Conservation (phyloP, 2,797 vertebrate species). For the Notolabrus celidotus region DNA sequence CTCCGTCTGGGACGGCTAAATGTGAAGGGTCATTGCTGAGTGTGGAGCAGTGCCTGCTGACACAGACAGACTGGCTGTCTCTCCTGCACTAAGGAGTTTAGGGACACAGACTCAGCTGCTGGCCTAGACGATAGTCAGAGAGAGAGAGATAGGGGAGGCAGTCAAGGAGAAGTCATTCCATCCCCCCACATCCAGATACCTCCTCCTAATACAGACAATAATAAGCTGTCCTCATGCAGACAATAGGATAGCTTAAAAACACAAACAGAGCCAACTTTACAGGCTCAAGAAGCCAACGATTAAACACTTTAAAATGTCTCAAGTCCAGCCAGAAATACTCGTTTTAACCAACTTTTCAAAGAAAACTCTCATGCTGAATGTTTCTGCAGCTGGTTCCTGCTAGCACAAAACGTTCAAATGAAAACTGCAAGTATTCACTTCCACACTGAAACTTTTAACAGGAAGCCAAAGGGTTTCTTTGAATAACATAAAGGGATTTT, state of each 20-base stretch:
- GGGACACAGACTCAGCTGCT: slow-evolving; percentile 63
- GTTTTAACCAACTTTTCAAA: neutral
- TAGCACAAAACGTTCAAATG: no score
- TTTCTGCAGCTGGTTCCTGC: no score
- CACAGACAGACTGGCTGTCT: slow-evolving; percentile 82
- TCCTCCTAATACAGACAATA: slow-evolving; percentile 26
- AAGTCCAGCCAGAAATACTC: neutral
- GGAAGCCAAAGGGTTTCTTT: no score
- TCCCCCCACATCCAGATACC: slow-evolving; percentile 34
- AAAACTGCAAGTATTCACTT: no score
- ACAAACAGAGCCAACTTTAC: slow-evolving; percentile 2
- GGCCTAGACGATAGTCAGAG: slow-evolving; percentile 61
- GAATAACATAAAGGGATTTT: no score
- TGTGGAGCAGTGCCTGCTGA: slow-evolving; percentile 51
- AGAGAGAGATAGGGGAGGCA: slow-evolving; percentile 53
- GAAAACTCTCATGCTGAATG: no score
- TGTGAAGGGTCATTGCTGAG: slow-evolving; percentile 71
- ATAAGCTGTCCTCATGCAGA: no score
- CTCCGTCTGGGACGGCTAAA: slow-evolving; percentile 41
- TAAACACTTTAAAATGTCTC: slow-evolving; percentile 19
- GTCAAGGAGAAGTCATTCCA: slow-evolving; percentile 62
- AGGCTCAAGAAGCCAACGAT: slow-evolving; percentile 12
- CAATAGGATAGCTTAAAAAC: slow-evolving; percentile 44
- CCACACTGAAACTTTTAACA: no score
- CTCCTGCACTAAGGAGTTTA: slow-evolving; percentile 66